Evolutionary conservation across 2,113 vertebrate genomes (phyloP), one percentile per base, ranked within the genome.

Genomic region (Actenoides hombroni): DNA sequence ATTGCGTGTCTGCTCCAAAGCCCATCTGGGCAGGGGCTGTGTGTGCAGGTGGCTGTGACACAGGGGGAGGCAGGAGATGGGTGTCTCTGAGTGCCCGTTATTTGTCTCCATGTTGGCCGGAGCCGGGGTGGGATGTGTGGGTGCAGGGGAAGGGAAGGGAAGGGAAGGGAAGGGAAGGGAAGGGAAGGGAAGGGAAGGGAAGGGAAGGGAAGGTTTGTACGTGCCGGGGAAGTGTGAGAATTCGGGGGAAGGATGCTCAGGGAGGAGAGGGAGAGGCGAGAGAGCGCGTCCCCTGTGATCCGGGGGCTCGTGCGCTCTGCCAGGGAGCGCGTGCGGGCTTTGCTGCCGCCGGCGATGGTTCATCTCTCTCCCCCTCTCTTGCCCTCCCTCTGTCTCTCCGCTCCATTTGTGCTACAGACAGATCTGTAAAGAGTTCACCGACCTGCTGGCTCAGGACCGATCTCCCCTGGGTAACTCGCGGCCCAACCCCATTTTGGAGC

Each of bases 381-480:
- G 56, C 60, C 70, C 64, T 92, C 89, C 92, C 77, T 88, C 85
- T 71, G 42, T 87, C 84, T 96, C 95, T 96, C 90, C 94, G 95
- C 95, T 78, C 96, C 96, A 93, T 96, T 94, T 97, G 97, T 96
- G 95, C 97, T 97, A 92, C 97, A 99, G 99, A 98, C 99, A 99
- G 99, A 99, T 99, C 96, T 99, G 99, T 98, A 99, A 99, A 98
- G 99, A 99, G 98, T 99, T 99, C 98, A 99, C 99, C 96, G 99
- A 99, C 98, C 99, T 99, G 98, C 98, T 99, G 98, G 99, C 99
- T 97, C 99, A 99, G 98, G 99, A 99, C 98, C 99, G 99, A 97
- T 99, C 99, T 96, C 99, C 99, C 88, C 97, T 99, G 98, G 99
- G 99, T 94, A 99, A 99, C 98, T 99, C 99, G 2, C 98, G 99